Evolutionary conservation across 2,113 vertebrate species (phyloP), one percentile per base, ranked within the genome.

Genomic region (Eclectus roratus): DNA sequence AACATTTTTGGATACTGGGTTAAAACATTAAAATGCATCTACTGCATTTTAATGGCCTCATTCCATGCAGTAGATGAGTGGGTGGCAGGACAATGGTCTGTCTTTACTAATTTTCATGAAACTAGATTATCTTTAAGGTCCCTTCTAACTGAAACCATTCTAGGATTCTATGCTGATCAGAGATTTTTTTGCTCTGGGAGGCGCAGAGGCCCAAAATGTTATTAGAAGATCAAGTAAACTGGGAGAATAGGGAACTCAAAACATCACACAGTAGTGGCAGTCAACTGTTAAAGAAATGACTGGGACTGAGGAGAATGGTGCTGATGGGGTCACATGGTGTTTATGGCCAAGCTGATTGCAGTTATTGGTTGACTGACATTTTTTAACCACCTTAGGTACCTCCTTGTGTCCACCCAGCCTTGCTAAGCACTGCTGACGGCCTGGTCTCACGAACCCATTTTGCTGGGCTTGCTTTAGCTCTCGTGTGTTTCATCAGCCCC

Each of bases 181-280:
- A 41, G 60, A 21, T 33, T 14, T 73, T 73, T 74, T 78, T 37
- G 6, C 64, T 88, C 39, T 37, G 63, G 28, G 35, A 55, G 18
- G 14, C 17, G 44, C 31, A 44, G 35, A 72, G 35, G 23, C n/a
- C 20, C 13, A 8, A 64, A 49, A 35, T 60, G 27, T 10, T 64
- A 74, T 55, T 20, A 52, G 52, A 6, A 61, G 53, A 28, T 21
- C 3, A 23, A 37, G 25, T 33, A 23, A 53, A 15, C 31, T 20
- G 46, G 14, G 41, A 61, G 64, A 65, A 21, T 3, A 50, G 33
- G 2, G 7, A 47, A 29, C 35, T 39, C 55, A n/a, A 61, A 85
- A 61, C 81, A 31, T 33, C 37, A 10, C 13, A 8, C 0, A 0
- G 4, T 17, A 28, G 14, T 29, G 20, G 15, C 10, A 60, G 1